Evolutionary conservation across 1,140 invertebrate genomes (phyloP), one percentile per base, ranked within the genome.

Genomic region (Lepidurus arcticus): DNA sequence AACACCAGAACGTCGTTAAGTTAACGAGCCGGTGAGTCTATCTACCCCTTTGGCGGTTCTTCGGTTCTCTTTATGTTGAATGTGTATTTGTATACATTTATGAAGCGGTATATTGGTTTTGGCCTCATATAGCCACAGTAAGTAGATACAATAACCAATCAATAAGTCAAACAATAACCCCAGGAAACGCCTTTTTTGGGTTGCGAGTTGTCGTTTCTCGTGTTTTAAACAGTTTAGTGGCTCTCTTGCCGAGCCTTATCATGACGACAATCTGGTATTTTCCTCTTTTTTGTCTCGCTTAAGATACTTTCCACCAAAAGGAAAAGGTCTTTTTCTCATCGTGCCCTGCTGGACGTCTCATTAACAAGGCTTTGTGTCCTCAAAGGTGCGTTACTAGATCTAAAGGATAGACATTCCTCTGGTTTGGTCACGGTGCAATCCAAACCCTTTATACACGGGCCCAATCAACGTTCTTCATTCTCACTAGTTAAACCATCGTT

Each of bases 1-100:
- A 65, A 65, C 53, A 65, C 53, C 53, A 65, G 21, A 21, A 65
- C n/a, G 21, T 65, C 21, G 53, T 65, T 65, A 65, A 65, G 53
- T 65, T 65, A 65, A 65, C 53, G 53, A 65, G 9, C n/a, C 53
- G 53, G 53, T 65, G 16, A 65, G 53, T 13, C 53, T n/a, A n/a
- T 65, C 21, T 13, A n/a, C 9, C 53, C 53, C 21, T 65, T 65
- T 65, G 7, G 53, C 53, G 53, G 53, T 65, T 65, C 34, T 34
- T 65, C 53, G 16, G 53, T 65, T 21, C 9, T 65, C 53, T 21
- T 65, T 34, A 34, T 34, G 34, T 34, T 34, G 34, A 4, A 4
- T 34, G 34, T 34, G 2, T 34, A 34, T 34, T 34, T 34, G 26
- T 34, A 34, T 34, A 4, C 3, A 34, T 34, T 34, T 34, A 3